phyloP scores from a whole-genome alignment of 2,113 vertebrate species.

The Salvelinus sp. region DNA sequence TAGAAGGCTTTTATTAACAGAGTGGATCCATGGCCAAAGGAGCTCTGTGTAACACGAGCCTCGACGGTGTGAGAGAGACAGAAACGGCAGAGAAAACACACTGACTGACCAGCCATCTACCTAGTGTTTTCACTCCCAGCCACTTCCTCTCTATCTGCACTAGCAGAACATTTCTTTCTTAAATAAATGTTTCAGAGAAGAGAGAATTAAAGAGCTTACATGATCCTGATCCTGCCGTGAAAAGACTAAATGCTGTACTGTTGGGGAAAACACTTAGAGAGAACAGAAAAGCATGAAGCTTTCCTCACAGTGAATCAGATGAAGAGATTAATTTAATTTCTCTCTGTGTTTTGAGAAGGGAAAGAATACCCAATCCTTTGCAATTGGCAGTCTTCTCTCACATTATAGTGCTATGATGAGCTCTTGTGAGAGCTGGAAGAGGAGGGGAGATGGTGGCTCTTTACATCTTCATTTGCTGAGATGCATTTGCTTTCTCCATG shows the following conservation, averaged over 20 bases:
- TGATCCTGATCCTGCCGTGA: conserved; percentile 58
- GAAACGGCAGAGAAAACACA: conserved; percentile 55
- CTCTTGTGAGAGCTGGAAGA: background rate
- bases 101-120: conserved; percentile 36
- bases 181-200: conserved; percentile 67
- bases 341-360: conserved; percentile 28
- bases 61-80: conserved; percentile 31
- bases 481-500: background rate
- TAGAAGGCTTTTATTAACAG: conserved; percentile 59
- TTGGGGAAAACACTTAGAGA: conserved; percentile 48
- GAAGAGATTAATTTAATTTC: conserved; percentile 37
- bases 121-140: conserved; percentile 59
- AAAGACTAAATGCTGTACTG: conserved; percentile 55
- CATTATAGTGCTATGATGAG: background rate
- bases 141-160: conserved; percentile 47
- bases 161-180: conserved; percentile 69
- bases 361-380: background rate
- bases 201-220: conserved; percentile 71
- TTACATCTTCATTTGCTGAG: background rate
- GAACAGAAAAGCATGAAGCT: conserved; percentile 49
- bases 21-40: conserved; percentile 57
- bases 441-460: background rate
- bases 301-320: conserved; percentile 34
- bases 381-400: background rate
- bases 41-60: conserved; percentile 57